phyloP scores from a whole-genome alignment of 1,140 invertebrate genomes.

The Venturia canescens region DNA sequence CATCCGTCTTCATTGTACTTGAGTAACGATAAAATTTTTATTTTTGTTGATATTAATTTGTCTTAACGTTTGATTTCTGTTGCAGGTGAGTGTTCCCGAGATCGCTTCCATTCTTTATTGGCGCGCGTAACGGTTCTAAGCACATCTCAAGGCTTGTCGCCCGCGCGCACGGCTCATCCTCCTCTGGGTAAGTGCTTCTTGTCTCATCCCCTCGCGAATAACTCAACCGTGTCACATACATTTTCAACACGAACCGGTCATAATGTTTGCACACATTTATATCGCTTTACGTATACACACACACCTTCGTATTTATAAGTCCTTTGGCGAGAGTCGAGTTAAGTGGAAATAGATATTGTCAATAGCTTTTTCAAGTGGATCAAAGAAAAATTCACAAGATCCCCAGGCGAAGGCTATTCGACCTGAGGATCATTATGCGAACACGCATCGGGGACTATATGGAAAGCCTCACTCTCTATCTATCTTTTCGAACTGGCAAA shows the following conservation, averaged over 20 bases:
- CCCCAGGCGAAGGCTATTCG: constrained; percentile 30
- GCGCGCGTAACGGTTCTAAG: constrained; percentile 33
- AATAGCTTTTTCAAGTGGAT: constrained; percentile 47
- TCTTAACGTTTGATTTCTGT: constrained; percentile 47
- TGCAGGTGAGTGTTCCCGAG: constrained; percentile 51
- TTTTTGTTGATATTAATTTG: constrained; percentile 43
- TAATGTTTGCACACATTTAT: constrained; percentile 1
- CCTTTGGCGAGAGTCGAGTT: constrained; percentile 28
- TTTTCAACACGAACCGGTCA: constrained; percentile 23
- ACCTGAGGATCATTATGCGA: constrained; percentile 7
- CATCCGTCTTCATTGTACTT: neutral
- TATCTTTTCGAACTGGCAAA: constrained; percentile 22
- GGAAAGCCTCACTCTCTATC: neutral
- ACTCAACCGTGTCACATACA: constrained; percentile 45
- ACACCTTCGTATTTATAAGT: constrained; percentile 10
- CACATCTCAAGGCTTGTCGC: constrained; percentile 39
- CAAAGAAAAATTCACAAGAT: constrained; percentile 39
- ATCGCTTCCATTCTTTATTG: constrained; percentile 19
- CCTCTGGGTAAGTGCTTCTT: constrained; percentile 41
- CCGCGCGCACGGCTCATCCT: neutral
- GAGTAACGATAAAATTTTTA: neutral
- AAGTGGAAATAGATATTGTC: constrained; percentile 44
- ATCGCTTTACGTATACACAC: constrained; percentile 3
- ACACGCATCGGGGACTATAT: constrained; percentile 10
- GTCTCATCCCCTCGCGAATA: constrained; percentile 41